A percentile compares a stretch with the other conserved stretches of the same genome.
phyloP scores from a whole-genome alignment of 1,140 invertebrate genomes.

The Brachionus koreanus region DNA sequence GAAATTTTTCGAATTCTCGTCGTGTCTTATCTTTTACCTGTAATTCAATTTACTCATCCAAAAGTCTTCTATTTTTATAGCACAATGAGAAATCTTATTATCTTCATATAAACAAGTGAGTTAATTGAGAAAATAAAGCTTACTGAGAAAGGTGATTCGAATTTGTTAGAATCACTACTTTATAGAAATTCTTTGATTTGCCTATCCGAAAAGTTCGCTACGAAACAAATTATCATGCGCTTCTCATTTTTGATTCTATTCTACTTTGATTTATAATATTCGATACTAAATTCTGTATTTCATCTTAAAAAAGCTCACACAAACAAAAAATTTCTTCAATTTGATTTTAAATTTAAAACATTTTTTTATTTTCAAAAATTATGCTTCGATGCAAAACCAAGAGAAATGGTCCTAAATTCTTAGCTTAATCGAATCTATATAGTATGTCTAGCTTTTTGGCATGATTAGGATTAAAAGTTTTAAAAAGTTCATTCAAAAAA shows the following conservation, averaged over 20 bases:
- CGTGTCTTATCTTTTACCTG: neutral
- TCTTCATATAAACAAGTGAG: slow-evolving; percentile 32
- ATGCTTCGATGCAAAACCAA: no score
- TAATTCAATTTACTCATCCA: neutral
- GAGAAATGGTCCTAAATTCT: no score
- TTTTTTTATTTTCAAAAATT: no score
- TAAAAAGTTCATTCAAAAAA: no score
- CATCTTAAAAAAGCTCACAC: no score
- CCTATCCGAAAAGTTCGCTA: neutral
- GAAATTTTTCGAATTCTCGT: neutral
- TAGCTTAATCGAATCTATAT: no score
- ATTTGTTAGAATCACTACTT: neutral
- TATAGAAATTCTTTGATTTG: neutral
- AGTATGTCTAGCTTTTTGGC: no score
- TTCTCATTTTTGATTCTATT: neutral
- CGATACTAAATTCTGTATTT: neutral
- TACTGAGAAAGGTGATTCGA: neutral
- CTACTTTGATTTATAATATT: neutral
- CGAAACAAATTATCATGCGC: neutral
- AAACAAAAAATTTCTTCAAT: no score
- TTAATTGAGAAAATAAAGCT: neutral
- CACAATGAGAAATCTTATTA: slow-evolving; percentile 18
- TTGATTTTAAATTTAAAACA: no score
- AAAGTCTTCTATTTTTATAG: neutral
- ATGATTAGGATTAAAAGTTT: no score